These are phyloP conservation scores for Asobara japonica DNA, from an alignment of 1,140 invertebrate species.

Conservation along the genomic window DNA sequence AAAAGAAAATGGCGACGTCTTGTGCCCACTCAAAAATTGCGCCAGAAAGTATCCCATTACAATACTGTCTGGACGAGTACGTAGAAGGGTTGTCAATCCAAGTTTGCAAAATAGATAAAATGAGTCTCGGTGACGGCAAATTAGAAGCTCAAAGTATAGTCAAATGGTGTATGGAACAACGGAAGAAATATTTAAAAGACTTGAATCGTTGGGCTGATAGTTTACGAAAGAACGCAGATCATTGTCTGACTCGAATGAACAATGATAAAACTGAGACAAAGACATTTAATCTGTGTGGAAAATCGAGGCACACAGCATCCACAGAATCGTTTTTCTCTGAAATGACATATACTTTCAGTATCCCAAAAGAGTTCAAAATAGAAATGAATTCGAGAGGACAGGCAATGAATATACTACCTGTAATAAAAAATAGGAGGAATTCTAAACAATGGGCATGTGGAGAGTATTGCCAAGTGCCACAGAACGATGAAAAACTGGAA, in stretches of 20 bases:
- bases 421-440: background rate
- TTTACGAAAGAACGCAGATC: background rate
- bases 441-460: too few relatives aligned
- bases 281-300: slow-evolving; percentile 1
- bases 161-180: too few relatives aligned
- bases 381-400: background rate
- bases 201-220: background rate
- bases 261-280: background rate
- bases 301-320: background rate
- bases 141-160: too few relatives aligned
- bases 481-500: too few relatives aligned
- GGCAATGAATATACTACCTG: background rate
- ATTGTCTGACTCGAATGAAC: background rate
- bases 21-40: too few relatives aligned
- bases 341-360: background rate
- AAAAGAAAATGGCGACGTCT: too few relatives aligned
- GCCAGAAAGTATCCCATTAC: too few relatives aligned
- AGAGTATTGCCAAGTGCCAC: background rate
- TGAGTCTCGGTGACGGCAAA: too few relatives aligned
- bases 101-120: too few relatives aligned
- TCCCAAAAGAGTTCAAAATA: background rate
- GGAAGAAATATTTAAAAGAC: too few relatives aligned
- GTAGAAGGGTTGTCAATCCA: too few relatives aligned
- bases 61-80: too few relatives aligned
- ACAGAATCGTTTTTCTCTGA: slow-evolving; percentile 17